Conservation (phyloP, 2,113 vertebrate species). For the Ursus arctos region DNA sequence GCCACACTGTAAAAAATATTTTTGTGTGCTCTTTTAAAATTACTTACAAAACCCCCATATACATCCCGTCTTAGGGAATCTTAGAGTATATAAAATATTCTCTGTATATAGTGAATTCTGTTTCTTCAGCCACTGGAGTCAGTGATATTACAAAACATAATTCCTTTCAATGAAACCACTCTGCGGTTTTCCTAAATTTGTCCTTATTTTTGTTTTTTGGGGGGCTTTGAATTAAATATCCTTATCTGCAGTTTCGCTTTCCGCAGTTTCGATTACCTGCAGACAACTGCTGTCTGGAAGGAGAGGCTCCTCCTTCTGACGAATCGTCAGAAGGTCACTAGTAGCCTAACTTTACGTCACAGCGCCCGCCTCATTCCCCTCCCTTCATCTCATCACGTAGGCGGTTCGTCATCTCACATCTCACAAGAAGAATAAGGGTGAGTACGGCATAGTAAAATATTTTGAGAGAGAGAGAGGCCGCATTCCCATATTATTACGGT, state of each 20-base stretch:
- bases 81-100: not conserved
- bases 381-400: not conserved
- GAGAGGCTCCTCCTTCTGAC: not conserved
- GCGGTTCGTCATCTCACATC: too few relatives aligned
- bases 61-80: not conserved
- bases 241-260: not conserved
- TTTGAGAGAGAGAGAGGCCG: not conserved
- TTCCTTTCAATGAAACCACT: not conserved
- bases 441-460: not conserved
- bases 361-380: not conserved
- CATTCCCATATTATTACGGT: not conserved
- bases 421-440: not conserved
- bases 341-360: not conserved
- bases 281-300: not conserved
- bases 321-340: not conserved
- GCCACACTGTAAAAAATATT: not conserved
- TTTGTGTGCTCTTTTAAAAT: slow-evolving; percentile 32
- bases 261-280: not conserved
- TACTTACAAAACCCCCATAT: not conserved
- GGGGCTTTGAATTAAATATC: not conserved
- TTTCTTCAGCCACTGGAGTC: not conserved
- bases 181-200: not conserved
- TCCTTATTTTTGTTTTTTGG: slow-evolving; percentile 27
- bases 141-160: not conserved
- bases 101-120: not conserved